Evolutionary conservation across 2,113 vertebrate species (phyloP).

Genomic region (Periophthalmodon schlosseri): DNA sequence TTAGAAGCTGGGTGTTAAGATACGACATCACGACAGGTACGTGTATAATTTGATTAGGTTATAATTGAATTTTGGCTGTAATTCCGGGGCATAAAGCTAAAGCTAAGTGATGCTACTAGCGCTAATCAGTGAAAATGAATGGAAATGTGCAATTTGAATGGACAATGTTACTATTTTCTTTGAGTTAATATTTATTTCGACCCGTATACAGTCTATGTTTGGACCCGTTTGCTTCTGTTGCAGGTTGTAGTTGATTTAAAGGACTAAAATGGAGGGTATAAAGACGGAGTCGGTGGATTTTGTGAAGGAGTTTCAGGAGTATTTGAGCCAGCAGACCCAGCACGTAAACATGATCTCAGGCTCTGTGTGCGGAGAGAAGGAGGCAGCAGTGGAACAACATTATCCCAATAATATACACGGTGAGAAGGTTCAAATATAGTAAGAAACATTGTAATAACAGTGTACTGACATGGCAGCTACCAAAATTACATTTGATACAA

Average conservation of each 20-base stretch:
- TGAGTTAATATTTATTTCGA: not conserved
- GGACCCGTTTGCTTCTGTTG: not conserved
- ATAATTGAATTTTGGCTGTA: not conserved
- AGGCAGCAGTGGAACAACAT: slow-evolving; percentile 72
- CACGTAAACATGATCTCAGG: slow-evolving; percentile 99
- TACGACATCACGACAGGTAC: not conserved
- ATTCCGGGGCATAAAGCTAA: not conserved
- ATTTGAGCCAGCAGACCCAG: slow-evolving; percentile 96
- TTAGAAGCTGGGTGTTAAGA: not conserved
- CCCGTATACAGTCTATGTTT: too few species aligned
- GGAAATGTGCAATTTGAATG: not conserved
- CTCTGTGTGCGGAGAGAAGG: slow-evolving; percentile 91
- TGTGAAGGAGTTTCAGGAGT: slow-evolving; percentile 98
- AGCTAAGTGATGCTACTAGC: not conserved
- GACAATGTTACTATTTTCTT: not conserved
- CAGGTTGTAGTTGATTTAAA: not conserved
- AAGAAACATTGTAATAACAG: not conserved
- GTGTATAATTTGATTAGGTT: not conserved
- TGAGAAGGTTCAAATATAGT: not conserved
- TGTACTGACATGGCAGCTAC: too few species aligned
- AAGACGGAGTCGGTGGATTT: slow-evolving; percentile 96
- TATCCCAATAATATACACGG: slow-evolving; percentile 81
- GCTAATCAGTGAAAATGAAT: not conserved
- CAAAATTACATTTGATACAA: not conserved
- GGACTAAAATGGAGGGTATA: slow-evolving; percentile 67